Base-by-base conservation (phyloP, 2,113 vertebrate genomes). In the Urocolius indicus region DNA sequence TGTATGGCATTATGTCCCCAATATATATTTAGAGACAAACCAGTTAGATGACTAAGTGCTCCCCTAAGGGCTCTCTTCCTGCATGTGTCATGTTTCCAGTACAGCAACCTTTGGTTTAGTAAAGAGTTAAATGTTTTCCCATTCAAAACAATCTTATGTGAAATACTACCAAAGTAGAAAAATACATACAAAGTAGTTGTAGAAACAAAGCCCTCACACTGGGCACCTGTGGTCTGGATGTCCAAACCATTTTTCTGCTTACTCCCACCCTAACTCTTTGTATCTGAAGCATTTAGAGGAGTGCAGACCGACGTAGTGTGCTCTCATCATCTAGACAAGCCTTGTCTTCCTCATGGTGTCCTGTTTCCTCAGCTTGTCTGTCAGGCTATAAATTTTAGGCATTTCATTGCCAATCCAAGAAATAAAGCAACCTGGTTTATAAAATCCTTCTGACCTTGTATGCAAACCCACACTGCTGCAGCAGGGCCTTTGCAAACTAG, bases 171-270 rank as follows among this genome's bases (percentile, higher is more conserved):
- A 41, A 41, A 41, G 38, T 41, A 41, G 38, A 10, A 41, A 41
- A 41, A 41, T 12, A 41, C 38, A 9, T 41, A 41, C 38, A 41
- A 41, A 41, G 38, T 41, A 41, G 38, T 41, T 41, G 9, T 41
- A 41, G 38, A 41, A 41, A 41, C 38, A 41, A 41, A 12, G 38
- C 38, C 38, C 38, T 41, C 38, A 41, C 12, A 12, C 38, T 41
- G 38, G 38, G 38, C 38, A 16, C 27, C 32, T 19, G 26, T 43
- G 58, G 11, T 49, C 41, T 24, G 17, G 11, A 16, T 9, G 18
- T 22, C 43, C 41, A n/a, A 57, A 15, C 27, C 1, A 0, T 52
- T 69, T 45, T 29, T 22, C 21, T 66, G 45, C 0, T 1, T 1
- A 7, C 30, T 45, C 16, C 43, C 57, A 55, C 36, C n/a, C 19